Percentiles rank a stretch among this genome's conserved stretches.
Evolutionary conservation across 2,888 invertebrate species (phyloP).

Genomic region (Polymixis flavicincta): DNA sequence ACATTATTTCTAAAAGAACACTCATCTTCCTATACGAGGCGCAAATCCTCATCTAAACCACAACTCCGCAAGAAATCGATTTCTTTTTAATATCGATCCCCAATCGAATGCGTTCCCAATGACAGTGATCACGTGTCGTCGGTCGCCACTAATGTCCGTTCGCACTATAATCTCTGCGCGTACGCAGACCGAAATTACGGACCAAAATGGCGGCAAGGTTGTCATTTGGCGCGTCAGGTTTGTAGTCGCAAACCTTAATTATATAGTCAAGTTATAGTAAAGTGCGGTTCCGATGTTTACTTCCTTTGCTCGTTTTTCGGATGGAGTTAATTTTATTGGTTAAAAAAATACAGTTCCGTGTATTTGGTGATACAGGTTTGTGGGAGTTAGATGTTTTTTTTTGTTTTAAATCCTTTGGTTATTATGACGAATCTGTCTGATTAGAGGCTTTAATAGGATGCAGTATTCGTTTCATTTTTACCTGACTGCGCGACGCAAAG

Average conservation of each 20-base stretch:
- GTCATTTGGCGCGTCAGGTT: slow-evolving; percentile 84
- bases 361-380: slow-evolving; percentile 33
- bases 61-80: slow-evolving; percentile 71
- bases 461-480: background rate
- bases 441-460: background rate
- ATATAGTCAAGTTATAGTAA: slow-evolving; percentile 71
- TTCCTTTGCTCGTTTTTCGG: slow-evolving; percentile 72
- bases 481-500: no score
- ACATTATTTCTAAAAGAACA: slow-evolving; percentile 28
- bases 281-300: slow-evolving; percentile 78
- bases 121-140: slow-evolving; percentile 83
- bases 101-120: slow-evolving; percentile 72
- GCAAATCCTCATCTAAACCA: slow-evolving; percentile 61
- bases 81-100: slow-evolving; percentile 71
- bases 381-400: slow-evolving; percentile 13
- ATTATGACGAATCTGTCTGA: slow-evolving; percentile 14
- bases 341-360: slow-evolving; percentile 51
- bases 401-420: background rate
- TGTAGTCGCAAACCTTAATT: slow-evolving; percentile 81
- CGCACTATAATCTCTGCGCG: slow-evolving; percentile 85
- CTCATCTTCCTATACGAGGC: slow-evolving; percentile 41
- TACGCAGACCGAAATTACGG: slow-evolving; percentile 83
- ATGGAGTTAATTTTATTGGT: slow-evolving; percentile 51
- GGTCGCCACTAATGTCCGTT: slow-evolving; percentile 78
- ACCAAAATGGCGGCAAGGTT: slow-evolving; percentile 83